phyloP scores from a whole-genome alignment of 2,113 vertebrate genomes.

The Percopsis transmontana region DNA sequence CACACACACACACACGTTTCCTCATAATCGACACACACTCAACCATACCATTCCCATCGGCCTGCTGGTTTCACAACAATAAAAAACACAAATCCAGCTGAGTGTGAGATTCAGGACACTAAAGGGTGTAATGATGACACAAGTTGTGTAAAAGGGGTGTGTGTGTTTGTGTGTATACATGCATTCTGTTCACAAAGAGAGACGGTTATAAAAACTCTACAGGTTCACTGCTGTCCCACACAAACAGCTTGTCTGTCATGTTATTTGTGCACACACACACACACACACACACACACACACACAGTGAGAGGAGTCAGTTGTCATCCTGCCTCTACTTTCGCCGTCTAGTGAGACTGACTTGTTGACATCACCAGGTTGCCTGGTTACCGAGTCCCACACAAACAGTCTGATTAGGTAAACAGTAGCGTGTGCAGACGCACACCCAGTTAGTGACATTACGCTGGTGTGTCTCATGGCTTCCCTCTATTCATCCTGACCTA shows the following conservation, averaged over 20 bases:
- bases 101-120: no score
- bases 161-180: no score
- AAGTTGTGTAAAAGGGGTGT: no score
- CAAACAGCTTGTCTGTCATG: no score
- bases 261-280: not conserved
- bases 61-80: not conserved
- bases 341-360: not conserved
- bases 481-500: slow-evolving; percentile 9
- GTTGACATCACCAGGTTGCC: not conserved
- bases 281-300: slow-evolving; percentile 1
- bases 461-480: slow-evolving; percentile 13
- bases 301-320: not conserved
- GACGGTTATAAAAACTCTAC: no score
- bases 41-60: not conserved
- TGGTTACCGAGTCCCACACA: slow-evolving; percentile 6
- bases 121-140: no score
- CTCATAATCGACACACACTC: not conserved
- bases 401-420: slow-evolving; percentile 10
- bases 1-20: not conserved
- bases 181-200: no score
- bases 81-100: not conserved
- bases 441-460: slow-evolving; percentile 19
- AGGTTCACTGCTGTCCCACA: not conserved
- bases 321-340: not conserved
- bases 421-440: not conserved